Evolutionary conservation across 2,888 invertebrate genomes (phyloP), one percentile per base, ranked within the genome.

Genomic region (Tetropium fuscum): DNA sequence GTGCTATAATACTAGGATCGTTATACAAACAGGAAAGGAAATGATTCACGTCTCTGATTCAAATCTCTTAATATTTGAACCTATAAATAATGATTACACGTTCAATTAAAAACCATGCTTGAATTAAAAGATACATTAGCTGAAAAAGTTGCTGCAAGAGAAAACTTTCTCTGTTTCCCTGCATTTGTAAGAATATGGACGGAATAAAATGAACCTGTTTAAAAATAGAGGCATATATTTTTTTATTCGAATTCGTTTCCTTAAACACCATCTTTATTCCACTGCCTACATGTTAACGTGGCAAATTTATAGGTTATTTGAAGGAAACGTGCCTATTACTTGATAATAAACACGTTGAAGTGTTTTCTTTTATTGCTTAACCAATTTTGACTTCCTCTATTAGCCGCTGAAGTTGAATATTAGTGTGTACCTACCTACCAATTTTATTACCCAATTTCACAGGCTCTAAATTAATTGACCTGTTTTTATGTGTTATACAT

Each of bases 281-380:
- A 16, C 8, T 5, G 4, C 44, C 15, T 16, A 6, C 25, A 15
- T 25, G 44, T 27, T 27, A 27, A 36, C 11, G 34, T 36, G 22
- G 48, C 11, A 10, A 25, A 34, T 48, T 48, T 48, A 48, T 36
- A 15, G 36, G 18, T 36, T 30, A 30, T 19, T 40, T 22, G 6
- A 43, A 34, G 25, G 11, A 40, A 51, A 57, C 57, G 51, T 57
- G 51, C 44, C 57, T 27, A 57, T 57, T 57, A 51, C 32, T 13
- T 16, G 16, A 18, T 43, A 40, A 51, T 57, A 57, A 57, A 57
- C 41, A 49, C 34, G 57, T 43, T 43, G 49, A 19, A 49, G 34
- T 36, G 40, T 51, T 57, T 32, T 36, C 27, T 43, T 57, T 49
- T 57, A 51, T 47, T 56, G 40, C 56, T 56, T 56, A 56, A 56